Percentiles rank a stretch among this genome's conserved stretches.
Evolutionary conservation across 2,888 invertebrate species (phyloP).

Genomic region (Eupelmus urozonus): DNA sequence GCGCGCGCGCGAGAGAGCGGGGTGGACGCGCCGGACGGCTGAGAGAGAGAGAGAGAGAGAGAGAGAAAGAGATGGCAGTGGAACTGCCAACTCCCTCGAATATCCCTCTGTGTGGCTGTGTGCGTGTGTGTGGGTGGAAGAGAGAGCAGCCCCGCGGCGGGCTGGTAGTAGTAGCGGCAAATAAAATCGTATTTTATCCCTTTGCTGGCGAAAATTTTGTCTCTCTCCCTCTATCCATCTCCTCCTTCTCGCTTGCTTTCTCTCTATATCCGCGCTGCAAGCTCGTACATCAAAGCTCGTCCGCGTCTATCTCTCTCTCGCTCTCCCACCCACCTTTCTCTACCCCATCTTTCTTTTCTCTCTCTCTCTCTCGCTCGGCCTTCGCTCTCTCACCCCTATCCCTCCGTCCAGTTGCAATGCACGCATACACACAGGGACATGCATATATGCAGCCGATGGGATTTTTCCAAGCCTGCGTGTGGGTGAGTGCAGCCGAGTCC

Average conservation of each 20-base stretch:
- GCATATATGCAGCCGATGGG: conserved; percentile 26
- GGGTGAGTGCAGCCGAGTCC: conserved; percentile 9
- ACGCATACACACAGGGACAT: background rate
- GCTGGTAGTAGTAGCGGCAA: conserved; percentile 65
- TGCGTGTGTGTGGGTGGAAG: background rate
- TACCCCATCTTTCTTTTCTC: conserved; percentile 53
- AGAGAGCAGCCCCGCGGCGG: conserved; percentile 65
- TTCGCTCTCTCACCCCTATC: conserved; percentile 59
- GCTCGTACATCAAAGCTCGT: conserved; percentile 76
- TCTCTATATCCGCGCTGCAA: conserved; percentile 67
- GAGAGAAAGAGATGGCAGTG: conserved; percentile 63
- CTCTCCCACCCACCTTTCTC: conserved; percentile 48
- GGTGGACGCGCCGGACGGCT: conserved; percentile 46
- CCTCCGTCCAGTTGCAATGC: conserved; percentile 64
- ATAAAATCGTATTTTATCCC: conserved; percentile 77
- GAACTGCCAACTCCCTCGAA: conserved; percentile 69
- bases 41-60: conserved; percentile 56
- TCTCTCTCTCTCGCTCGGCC: conserved; percentile 58
- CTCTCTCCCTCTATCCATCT: conserved; percentile 59
- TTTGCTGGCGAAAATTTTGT: conserved; percentile 74
- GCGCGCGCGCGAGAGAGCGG: conserved; percentile 32
- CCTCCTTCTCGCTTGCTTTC: conserved; percentile 61
- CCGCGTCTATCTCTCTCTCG: conserved; percentile 61
- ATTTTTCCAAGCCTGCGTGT: conserved; percentile 26
- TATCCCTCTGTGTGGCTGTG: conserved; percentile 52